Conservation (phyloP, 1,140 invertebrate genomes). For the Oncopeltus fasciatus region DNA sequence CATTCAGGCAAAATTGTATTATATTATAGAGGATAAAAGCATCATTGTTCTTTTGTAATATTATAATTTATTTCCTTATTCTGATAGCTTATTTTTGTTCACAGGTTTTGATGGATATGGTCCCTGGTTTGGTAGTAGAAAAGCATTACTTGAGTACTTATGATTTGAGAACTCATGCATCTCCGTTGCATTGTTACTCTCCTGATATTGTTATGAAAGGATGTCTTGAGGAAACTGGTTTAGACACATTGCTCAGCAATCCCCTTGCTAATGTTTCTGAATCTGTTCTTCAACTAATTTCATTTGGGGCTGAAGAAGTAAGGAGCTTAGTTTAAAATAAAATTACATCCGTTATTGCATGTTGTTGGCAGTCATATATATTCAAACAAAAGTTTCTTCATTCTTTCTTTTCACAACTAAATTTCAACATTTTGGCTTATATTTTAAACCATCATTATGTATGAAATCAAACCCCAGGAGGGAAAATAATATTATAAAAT, state of each 20-base stretch:
- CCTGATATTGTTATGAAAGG: conserved; percentile 42
- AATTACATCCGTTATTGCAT: no score
- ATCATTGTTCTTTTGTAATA: no score
- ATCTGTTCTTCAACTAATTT: conserved; percentile 49
- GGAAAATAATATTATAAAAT: no score
- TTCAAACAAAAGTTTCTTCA: no score
- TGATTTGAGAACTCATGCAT: conserved; percentile 38
- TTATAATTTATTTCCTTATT: no score
- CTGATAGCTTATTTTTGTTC: no score
- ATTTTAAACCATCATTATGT: no score
- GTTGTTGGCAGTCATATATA: no score
- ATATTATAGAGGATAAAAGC: no score
- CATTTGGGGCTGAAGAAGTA: conserved; percentile 37
- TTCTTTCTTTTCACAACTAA: no score
- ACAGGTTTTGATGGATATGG: conserved; percentile 42
- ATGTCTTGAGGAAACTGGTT: conserved; percentile 36
- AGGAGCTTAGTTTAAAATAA: neutral
- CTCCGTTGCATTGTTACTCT: conserved; percentile 42
- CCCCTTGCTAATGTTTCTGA: conserved; percentile 44
- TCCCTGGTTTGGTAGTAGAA: conserved; percentile 50
- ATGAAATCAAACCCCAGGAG: no score
- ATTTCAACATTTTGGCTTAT: no score
- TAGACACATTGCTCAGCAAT: conserved; percentile 38
- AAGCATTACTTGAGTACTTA: conserved; percentile 48
- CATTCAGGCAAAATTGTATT: neutral